phyloP scores from a whole-genome alignment of 2,113 vertebrate species.

The Ceyx cyanopectus region DNA sequence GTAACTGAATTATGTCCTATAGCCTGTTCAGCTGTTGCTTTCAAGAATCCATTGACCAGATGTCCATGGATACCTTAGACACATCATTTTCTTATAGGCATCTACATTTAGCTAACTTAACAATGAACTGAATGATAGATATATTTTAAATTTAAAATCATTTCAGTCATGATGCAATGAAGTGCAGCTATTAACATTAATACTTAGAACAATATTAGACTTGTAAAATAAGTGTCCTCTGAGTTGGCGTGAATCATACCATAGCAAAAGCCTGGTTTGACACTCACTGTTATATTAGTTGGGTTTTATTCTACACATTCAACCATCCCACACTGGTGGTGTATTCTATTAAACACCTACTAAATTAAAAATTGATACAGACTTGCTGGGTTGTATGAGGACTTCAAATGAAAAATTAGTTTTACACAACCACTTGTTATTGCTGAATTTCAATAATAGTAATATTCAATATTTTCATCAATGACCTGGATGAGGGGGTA shows the following conservation, averaged over 20 bases:
- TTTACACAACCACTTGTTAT: not conserved
- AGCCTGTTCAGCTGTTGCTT: not conserved
- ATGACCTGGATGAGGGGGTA: too few relatives aligned
- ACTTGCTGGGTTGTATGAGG: not conserved
- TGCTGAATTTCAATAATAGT: conserved; percentile 10
- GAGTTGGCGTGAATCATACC: not conserved
- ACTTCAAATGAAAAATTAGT: not conserved
- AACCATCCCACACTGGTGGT: not conserved
- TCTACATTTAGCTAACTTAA: not conserved
- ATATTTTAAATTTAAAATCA: not conserved
- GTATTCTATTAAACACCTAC: not conserved
- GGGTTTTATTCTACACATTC: not conserved
- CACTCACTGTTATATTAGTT: not conserved
- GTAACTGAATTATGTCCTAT: not conserved
- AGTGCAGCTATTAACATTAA: not conserved
- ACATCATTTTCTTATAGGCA: not conserved
- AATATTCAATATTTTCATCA: too few relatives aligned
- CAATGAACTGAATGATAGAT: not conserved
- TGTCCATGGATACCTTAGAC: not conserved
- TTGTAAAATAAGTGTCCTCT: not conserved
- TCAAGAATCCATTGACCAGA: not conserved
- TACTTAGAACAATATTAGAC: not conserved
- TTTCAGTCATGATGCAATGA: not conserved
- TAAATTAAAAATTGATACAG: not conserved
- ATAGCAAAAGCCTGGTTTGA: not conserved